phyloP scores from a whole-genome alignment of 2,113 vertebrate species.

The Anarrhichthys ocellatus region DNA sequence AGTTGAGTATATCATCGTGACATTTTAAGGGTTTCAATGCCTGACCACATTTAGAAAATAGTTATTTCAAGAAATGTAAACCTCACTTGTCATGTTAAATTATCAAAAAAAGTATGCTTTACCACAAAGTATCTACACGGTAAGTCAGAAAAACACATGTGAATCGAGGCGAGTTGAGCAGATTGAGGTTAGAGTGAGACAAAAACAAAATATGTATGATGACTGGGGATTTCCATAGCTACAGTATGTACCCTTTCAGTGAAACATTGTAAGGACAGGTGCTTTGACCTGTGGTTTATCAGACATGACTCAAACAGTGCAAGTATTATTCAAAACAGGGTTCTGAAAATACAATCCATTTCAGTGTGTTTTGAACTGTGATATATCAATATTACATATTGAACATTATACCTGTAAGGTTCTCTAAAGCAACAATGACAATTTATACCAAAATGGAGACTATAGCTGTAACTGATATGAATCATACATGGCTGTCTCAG shows the following conservation, averaged over 20 bases:
- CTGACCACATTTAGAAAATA: conserved; percentile 4
- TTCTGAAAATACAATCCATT: conserved; percentile 12
- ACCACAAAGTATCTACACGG: conserved; percentile 6
- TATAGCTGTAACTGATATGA: neutral
- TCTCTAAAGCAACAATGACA: conserved; percentile 13
- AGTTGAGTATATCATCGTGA: neutral
- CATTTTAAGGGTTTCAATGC: neutral
- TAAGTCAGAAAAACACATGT: conserved; percentile 56
- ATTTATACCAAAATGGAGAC: conserved; percentile 11
- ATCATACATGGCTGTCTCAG: neutral
- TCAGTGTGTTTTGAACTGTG: conserved; percentile 4
- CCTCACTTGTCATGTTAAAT: conserved; percentile 8
- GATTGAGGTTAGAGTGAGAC: conserved; percentile 49
- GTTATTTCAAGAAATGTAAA: neutral
- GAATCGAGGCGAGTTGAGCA: conserved; percentile 8
- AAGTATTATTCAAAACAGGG: conserved; percentile 26
- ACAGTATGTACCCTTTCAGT: conserved; percentile 10
- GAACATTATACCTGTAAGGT: neutral
- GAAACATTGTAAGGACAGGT: conserved; percentile 57
- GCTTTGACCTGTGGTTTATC: conserved; percentile 48
- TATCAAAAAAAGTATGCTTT: conserved; percentile 12
- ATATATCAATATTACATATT: neutral
- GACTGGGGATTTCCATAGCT: conserved; percentile 73
- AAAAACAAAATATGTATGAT: conserved; percentile 60
- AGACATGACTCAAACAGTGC: conserved; percentile 43